A percentile compares a stretch with the other conserved stretches of the same genome.
phyloP scores from a whole-genome alignment of 2,888 invertebrate species.

The Rhingia rostrata region DNA sequence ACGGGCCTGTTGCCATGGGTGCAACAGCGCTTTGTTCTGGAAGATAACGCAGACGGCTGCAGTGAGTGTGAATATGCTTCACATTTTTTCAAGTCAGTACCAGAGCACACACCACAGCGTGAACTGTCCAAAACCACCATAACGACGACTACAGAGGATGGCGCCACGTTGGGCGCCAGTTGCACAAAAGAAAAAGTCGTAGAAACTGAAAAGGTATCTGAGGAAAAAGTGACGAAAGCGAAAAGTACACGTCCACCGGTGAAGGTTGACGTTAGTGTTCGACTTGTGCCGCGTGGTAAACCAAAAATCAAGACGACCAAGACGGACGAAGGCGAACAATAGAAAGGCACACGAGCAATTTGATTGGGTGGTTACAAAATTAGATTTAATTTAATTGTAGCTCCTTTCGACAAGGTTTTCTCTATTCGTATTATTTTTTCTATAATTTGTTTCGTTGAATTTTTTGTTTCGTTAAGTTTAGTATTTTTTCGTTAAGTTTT shows the following conservation, averaged over 20 bases:
- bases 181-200: conserved; percentile 4
- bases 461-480: conserved; percentile 52
- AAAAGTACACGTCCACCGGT: conserved; percentile 84
- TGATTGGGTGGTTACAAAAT: conserved; percentile 58
- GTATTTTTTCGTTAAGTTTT: background rate
- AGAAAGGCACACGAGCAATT: conserved; percentile 35
- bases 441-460: conserved; percentile 18
- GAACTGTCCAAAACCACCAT: background rate
- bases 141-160: conserved; percentile 4
- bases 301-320: conserved; percentile 77
- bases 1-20: conserved; percentile 82
- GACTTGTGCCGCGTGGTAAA: conserved; percentile 86
- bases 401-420: conserved; percentile 22
- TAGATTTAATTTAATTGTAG: conserved; percentile 14
- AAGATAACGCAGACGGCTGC: conserved; percentile 39
- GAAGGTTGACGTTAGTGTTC: conserved; percentile 91
- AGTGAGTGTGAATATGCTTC: conserved; percentile 64
- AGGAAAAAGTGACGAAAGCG: conserved; percentile 71
- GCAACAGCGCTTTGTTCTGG: conserved; percentile 82
- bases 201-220: conserved; percentile 59
- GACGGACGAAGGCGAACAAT: conserved; percentile 32
- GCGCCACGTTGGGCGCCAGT: conserved; percentile 13
- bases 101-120: conserved; percentile 46
- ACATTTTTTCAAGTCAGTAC: conserved; percentile 59
- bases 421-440: conserved; percentile 20